phyloP scores from a whole-genome alignment of 2,888 invertebrate species.

The Portevinia maculata region DNA sequence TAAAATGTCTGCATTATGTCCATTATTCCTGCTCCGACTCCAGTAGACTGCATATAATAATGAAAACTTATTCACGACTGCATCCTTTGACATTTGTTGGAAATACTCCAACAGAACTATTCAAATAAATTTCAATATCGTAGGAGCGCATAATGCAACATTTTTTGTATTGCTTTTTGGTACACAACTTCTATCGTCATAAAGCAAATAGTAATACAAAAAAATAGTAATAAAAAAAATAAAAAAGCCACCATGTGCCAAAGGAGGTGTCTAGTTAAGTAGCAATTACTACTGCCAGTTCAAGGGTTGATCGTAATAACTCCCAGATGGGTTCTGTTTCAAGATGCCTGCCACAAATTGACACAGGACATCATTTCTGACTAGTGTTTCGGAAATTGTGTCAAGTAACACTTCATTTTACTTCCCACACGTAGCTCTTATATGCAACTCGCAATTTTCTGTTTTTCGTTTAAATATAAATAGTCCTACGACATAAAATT shows the following conservation, averaged over 20 bases:
- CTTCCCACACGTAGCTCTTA: constrained; percentile 28
- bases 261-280: constrained; percentile 71
- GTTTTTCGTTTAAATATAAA: constrained; percentile 47
- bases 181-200: constrained; percentile 44
- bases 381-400: constrained; percentile 41
- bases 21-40: constrained; percentile 1
- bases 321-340: constrained; percentile 21
- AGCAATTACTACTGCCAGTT: constrained; percentile 66
- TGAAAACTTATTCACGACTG: constrained; percentile 67
- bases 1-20: constrained; percentile 72
- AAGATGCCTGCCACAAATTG: background rate
- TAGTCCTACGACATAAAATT: constrained; percentile 38
- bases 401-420: constrained; percentile 43
- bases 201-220: constrained; percentile 8
- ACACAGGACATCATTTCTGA: constrained; percentile 15
- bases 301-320: constrained; percentile 55
- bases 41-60: constrained; percentile 60
- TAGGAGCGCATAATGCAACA: constrained; percentile 67
- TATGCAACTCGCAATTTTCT: constrained; percentile 61
- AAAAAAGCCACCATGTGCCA: constrained; percentile 50
- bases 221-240: constrained; percentile 14
- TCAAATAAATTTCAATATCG: constrained; percentile 74
- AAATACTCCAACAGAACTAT: constrained; percentile 64
- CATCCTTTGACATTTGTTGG: constrained; percentile 73
- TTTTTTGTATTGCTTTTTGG: constrained; percentile 38